These are phyloP conservation scores for Saxidomus purpurata DNA, from an alignment of 1,140 invertebrate species.

Conservation along the genomic window DNA sequence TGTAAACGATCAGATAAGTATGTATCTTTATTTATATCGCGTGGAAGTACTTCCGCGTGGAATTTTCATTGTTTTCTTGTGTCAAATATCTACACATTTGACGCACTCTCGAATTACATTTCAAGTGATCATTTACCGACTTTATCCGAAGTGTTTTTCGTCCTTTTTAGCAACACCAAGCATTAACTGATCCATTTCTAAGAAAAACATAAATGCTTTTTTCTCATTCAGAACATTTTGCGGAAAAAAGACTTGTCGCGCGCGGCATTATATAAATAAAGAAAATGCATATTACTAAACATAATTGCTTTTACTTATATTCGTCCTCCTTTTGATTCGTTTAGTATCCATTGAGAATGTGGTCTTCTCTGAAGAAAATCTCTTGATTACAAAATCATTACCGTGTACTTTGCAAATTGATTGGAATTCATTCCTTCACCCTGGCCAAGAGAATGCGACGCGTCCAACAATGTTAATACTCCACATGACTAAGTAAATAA, in stretches of 20 bases:
- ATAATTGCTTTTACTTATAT: not conserved
- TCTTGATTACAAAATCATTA: slow-evolving; percentile 41
- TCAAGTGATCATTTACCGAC: too few species aligned
- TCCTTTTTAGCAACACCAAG: too few species aligned
- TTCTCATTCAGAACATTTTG: too few species aligned
- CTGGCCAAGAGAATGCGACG: slow-evolving; percentile 38
- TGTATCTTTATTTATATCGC: not conserved
- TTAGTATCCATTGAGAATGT: not conserved
- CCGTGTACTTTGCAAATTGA: slow-evolving; percentile 57
- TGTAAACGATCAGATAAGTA: slow-evolving; percentile 8
- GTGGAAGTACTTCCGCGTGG: not conserved
- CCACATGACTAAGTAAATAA: slow-evolving; percentile 48
- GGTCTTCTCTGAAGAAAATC: slow-evolving; percentile 2
- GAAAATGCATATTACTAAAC: not conserved
- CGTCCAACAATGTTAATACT: slow-evolving; percentile 52
- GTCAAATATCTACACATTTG: not conserved
- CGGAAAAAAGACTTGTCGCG: too few species aligned
- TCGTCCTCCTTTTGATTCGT: not conserved
- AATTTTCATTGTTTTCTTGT: not conserved
- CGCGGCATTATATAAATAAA: too few species aligned
- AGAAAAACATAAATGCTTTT: too few species aligned
- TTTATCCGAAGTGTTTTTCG: too few species aligned
- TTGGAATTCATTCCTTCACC: slow-evolving; percentile 58
- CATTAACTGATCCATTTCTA: too few species aligned
- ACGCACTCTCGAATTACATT: not conserved